Base-by-base conservation (phyloP, 2,888 invertebrate genomes). In the Protonemura montana region DNA sequence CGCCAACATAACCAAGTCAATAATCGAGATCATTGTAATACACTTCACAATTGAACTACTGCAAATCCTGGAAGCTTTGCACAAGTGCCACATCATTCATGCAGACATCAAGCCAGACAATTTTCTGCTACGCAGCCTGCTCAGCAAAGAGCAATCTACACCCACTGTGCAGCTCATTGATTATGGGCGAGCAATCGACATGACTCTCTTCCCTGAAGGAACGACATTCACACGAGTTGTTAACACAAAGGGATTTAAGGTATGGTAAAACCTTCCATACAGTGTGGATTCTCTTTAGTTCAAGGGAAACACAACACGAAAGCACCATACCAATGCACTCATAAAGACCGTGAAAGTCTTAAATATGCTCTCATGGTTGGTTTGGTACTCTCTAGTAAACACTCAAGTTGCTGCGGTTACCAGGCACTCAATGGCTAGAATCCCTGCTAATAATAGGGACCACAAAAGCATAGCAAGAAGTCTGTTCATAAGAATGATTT, bases 81-180 rank as follows among this genome's bases (percentile, higher is more conserved):
- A 98, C 91, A 94, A 95, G 89, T 95, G 96, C 88, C 94, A 95
- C 90, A 97, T 99, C 88, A 97, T 99, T 89, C 99, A 99, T 90
- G 98, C 96, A 0, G 99, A 99, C 90, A 95, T 99, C 86, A 99
- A 99, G 91, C 98, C 98, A 0, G 99, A 99, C 91, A 99, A 99
- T 92, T 96, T 98, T 91, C 92, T 98, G 88, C 91, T 98, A 3
- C 94, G 94, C 93, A 93, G 94, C 90, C 93, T 94, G 95, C 93
- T 95, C 35, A 93, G 92, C 42, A 92, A 94, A 87, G 94, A 95
- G 91, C 93, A 93, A 93, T 91, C 93, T 88, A 92, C 94, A 86
- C 94, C 95, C 77, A 94, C 95, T 35, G 91, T 98, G 89, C 96
- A 97, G 90, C 92, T 99, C 86, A 98, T 98, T 89, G 99, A 99